A percentile compares a stretch with the other conserved stretches of the same genome.
Evolutionary conservation across 2,888 invertebrate genomes (phyloP).

Genomic region (Trichogramma evanescens): DNA sequence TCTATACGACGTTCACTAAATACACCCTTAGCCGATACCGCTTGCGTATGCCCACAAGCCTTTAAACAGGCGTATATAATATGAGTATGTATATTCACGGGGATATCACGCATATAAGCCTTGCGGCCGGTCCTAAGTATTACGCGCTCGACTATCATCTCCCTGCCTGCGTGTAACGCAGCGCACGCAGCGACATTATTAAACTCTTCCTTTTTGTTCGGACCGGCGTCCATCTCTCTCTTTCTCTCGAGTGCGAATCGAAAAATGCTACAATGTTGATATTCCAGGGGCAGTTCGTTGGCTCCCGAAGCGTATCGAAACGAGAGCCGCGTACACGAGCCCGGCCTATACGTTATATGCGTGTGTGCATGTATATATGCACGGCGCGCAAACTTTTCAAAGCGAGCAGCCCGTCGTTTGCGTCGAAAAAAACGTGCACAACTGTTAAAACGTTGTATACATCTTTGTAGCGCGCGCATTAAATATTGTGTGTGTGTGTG

Average conservation of each 20-base stretch:
- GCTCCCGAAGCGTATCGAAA: too few relatives aligned
- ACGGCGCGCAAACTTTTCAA: slow-evolving; percentile 6
- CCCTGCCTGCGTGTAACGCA: neutral
- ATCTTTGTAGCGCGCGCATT: slow-evolving; percentile 12
- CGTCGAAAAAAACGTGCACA: slow-evolving; percentile 10
- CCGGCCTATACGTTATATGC: neutral
- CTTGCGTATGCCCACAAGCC: too few relatives aligned
- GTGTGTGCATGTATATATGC: neutral
- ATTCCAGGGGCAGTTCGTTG: too few relatives aligned
- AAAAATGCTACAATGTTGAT: neutral
- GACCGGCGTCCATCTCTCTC: neutral
- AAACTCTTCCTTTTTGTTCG: too few relatives aligned
- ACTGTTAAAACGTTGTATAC: slow-evolving; percentile 20
- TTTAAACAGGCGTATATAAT: too few relatives aligned
- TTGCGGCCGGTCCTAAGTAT: too few relatives aligned
- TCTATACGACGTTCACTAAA: too few relatives aligned
- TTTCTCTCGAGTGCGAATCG: neutral
- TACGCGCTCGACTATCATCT: neutral
- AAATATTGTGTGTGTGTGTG: slow-evolving; percentile 5
- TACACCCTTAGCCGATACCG: too few relatives aligned
- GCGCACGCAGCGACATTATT: slow-evolving; percentile 4
- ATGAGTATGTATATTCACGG: too few relatives aligned
- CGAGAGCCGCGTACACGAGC: neutral
- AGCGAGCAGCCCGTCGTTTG: slow-evolving; percentile 21
- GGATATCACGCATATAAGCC: neutral